Evolutionary conservation across 1,140 invertebrate genomes (phyloP), one percentile per base, ranked within the genome.

Genomic region (Penaeus vannamei): DNA sequence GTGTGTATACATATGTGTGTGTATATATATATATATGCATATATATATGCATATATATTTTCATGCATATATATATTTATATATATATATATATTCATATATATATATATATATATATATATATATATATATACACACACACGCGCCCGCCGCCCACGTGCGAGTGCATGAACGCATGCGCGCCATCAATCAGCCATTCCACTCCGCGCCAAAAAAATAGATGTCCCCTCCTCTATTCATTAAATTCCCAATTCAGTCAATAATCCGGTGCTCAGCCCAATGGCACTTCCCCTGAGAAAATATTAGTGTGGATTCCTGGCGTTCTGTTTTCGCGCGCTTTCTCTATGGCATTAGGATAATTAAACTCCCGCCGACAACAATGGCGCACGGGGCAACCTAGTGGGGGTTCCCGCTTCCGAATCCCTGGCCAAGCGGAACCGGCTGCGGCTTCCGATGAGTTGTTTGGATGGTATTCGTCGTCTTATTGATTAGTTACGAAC

Each of bases 71-170:
- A 46, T 85, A 22, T 80, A 62, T 69, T 86, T 69, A 89, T 59
- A 79, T 82, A 80, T 86, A 69, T 59, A 79, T 79, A 86, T 32
- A 91, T 86, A 46, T 76, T 61, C 83, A 64, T 90, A 77, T 85
- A 53, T 80, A 83, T 90, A 85, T 83, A 91, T 81, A 61, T 84
- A 89, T 88, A 69, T 82, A 80, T 80, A 53, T 80, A 42, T 32
- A 46, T 42, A 53, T 46, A 26, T 23, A 42, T 53, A 60, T 53
- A 60, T 17, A 84, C 53, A 46, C 84, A 53, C 17, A 53, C 17
- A 17, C 53, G 53, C 53, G 17, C 53, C 10, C 53, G 53, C 53
- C 53, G 53, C 53, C 53, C 53, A 17, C 53, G 17, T 53, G 53
- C 2, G 42, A 5, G 53, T 17, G 53, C 53, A 53, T 53, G 53